Evolutionary conservation across 2,113 vertebrate species (phyloP).

Genomic region (Indri indri): DNA sequence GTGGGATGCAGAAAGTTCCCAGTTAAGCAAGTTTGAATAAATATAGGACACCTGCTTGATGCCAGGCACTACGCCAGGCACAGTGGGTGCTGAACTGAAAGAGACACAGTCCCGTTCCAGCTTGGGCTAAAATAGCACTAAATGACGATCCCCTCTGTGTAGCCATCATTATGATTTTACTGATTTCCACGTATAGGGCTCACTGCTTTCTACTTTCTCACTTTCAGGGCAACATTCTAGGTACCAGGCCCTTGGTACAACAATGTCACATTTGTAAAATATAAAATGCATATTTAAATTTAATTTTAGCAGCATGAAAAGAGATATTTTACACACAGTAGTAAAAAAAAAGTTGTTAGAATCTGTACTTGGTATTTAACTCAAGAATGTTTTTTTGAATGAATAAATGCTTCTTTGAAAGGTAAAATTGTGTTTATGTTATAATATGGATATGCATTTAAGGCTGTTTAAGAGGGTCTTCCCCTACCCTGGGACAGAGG

Average conservation of each 20-base stretch:
- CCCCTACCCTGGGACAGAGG: not conserved
- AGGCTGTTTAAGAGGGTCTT: not conserved
- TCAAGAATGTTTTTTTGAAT: not conserved
- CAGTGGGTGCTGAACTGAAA: not conserved
- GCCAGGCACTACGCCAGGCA: not conserved
- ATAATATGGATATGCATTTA: not conserved
- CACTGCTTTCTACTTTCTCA: not conserved
- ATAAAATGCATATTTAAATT: slow-evolving; percentile 54
- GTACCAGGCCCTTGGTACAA: not conserved
- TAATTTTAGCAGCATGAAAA: slow-evolving; percentile 18
- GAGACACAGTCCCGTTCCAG: not conserved
- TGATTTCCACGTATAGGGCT: not conserved
- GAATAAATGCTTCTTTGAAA: slow-evolving; percentile 35
- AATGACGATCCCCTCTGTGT: not conserved
- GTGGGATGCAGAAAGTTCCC: not conserved
- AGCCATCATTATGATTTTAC: not conserved
- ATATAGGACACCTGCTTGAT: not conserved
- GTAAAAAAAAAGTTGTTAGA: not conserved
- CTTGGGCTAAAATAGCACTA: not conserved
- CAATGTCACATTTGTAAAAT: not conserved
- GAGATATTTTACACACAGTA: not conserved
- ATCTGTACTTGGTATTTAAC: slow-evolving; percentile 20
- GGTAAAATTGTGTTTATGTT: not conserved
- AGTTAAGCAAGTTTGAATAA: not conserved
- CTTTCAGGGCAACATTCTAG: not conserved